A percentile compares a stretch with the other conserved stretches of the same genome.
Conservation (phyloP, 2,113 vertebrate genomes). For the Lepisosteus osseus region DNA sequence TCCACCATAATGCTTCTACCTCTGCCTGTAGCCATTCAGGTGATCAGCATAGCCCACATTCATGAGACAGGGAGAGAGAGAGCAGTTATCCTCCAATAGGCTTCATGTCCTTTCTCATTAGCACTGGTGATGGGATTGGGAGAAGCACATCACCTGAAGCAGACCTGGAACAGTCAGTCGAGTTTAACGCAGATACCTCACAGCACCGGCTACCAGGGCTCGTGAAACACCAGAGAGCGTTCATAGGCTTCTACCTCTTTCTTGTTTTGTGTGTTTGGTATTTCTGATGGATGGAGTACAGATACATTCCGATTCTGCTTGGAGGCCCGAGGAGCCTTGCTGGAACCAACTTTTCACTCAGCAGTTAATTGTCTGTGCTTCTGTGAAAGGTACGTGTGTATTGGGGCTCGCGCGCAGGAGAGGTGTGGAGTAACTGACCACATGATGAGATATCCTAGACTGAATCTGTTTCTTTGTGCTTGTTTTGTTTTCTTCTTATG, state of each 20-base stretch:
- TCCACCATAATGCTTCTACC: constrained; percentile 68
- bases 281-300: constrained; percentile 44
- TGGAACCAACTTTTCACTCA: constrained; percentile 42
- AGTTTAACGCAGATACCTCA: constrained; percentile 53
- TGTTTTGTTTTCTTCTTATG: no score
- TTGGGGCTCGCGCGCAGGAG: background rate
- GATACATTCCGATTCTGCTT: constrained; percentile 34
- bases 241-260: background rate
- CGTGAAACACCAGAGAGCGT: constrained; percentile 3
- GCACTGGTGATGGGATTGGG: constrained; percentile 60
- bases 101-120: constrained; percentile 70
- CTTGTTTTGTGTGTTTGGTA: background rate
- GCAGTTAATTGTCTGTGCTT: constrained; percentile 32
- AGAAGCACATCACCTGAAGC: constrained; percentile 58
- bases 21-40: constrained; percentile 71
- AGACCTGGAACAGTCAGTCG: constrained; percentile 62
- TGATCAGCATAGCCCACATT: constrained; percentile 67
- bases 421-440: no score
- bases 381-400: constrained; percentile 48
- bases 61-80: constrained; percentile 59
- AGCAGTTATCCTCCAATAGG: constrained; percentile 62
- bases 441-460: no score
- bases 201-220: constrained; percentile 45
- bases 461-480: no score
- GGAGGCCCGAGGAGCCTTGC: constrained; percentile 44